phyloP scores from a whole-genome alignment of 2,797 vertebrate species.

The Sebastes cheni region DNA sequence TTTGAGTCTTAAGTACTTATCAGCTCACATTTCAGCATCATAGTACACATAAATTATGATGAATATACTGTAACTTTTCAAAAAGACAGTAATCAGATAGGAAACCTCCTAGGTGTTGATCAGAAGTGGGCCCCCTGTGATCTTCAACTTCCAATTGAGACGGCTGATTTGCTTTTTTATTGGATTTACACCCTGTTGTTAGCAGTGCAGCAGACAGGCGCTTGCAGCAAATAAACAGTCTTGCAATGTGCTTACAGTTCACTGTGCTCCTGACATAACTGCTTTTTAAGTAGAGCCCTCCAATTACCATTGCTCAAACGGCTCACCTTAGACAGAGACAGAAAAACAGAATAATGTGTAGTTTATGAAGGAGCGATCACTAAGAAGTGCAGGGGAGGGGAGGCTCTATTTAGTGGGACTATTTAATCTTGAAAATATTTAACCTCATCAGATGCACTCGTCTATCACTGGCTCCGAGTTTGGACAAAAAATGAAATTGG shows the following conservation, averaged over 20 bases:
- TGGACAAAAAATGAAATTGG: not conserved
- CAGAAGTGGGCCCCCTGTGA: slow-evolving; percentile 12
- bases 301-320: slow-evolving; percentile 60
- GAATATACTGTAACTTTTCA: not conserved
- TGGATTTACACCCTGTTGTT: slow-evolving; percentile 60
- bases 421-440: slow-evolving; percentile 9
- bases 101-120: slow-evolving; percentile 8
- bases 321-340: slow-evolving; percentile 33
- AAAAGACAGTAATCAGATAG: not conserved
- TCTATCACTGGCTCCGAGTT: slow-evolving; percentile 7
- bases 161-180: slow-evolving; percentile 44
- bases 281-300: slow-evolving; percentile 63
- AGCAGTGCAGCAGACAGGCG: slow-evolving; percentile 44
- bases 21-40: not conserved
- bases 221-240: slow-evolving; percentile 47
- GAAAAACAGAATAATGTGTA: slow-evolving; percentile 44
- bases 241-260: slow-evolving; percentile 35
- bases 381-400: slow-evolving; percentile 1
- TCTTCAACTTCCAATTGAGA: slow-evolving; percentile 35
- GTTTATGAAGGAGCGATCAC: slow-evolving; percentile 24
- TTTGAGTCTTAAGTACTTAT: not conserved
- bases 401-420: not conserved
- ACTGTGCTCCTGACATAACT: slow-evolving; percentile 48
- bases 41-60: not conserved
- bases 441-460: not conserved